Evolutionary conservation across 2,888 invertebrate species (phyloP).

Genomic region (Drosophila stalkeri): DNA sequence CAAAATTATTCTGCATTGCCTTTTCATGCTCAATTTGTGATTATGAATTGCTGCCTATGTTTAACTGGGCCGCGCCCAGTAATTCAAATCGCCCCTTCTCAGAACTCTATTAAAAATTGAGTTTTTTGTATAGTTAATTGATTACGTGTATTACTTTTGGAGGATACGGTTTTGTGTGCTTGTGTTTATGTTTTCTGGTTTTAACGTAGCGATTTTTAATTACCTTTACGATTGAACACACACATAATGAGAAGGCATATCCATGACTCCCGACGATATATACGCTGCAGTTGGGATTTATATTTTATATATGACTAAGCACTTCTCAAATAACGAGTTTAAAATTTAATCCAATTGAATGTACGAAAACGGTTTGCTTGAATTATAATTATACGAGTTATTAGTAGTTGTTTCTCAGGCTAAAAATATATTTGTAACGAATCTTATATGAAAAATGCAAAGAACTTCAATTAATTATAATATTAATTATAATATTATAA

Average conservation of each 20-base stretch:
- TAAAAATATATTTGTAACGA: not conserved
- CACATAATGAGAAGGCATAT: not conserved
- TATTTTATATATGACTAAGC: conserved; percentile 8
- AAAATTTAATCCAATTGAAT: not conserved
- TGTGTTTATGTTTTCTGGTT: conserved; percentile 4
- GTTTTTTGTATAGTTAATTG: conserved; percentile 52
- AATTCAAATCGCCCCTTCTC: not conserved
- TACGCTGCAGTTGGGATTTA: conserved; percentile 16
- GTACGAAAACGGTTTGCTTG: no score
- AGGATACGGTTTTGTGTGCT: conserved; percentile 25
- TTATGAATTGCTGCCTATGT: conserved; percentile 54
- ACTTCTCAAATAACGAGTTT: conserved; percentile 6
- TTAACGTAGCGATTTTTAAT: conserved; percentile 31
- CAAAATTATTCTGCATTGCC: conserved; percentile 47
- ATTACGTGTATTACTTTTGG: conserved; percentile 35
- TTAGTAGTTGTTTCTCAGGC: not conserved
- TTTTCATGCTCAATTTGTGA: conserved; percentile 54
- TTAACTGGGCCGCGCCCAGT: conserved; percentile 17
- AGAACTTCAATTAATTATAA: no score
- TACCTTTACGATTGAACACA: not conserved
- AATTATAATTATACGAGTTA: conserved; percentile 5
- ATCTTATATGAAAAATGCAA: no score
- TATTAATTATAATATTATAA: no score
- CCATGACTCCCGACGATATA: not conserved
- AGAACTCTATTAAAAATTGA: conserved; percentile 8